Evolutionary conservation across 2,113 vertebrate species (phyloP).

Genomic region (Triplophysa siluroides): DNA sequence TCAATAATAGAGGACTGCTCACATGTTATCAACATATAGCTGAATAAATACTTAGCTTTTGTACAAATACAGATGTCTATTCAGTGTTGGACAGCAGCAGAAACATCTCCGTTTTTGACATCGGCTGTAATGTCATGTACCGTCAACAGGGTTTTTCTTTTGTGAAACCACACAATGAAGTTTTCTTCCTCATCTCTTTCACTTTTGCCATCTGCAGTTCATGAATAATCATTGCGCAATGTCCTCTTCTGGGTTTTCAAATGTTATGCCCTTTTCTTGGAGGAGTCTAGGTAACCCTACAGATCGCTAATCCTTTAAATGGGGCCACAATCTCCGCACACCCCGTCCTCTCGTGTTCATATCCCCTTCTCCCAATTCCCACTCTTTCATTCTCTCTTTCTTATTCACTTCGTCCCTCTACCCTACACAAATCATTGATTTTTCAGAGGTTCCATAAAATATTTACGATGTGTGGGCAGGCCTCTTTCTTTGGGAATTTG

Average conservation of each 20-base stretch:
- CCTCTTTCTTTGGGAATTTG: conserved; percentile 69
- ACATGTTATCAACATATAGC: background rate
- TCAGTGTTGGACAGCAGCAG: background rate
- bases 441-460: conserved; percentile 73
- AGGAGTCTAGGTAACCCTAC: conserved; percentile 48
- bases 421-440: conserved; percentile 70
- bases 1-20: background rate
- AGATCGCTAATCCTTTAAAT: conserved; percentile 43
- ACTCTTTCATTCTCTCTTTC: conserved; percentile 52
- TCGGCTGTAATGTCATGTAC: background rate
- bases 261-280: conserved; percentile 47
- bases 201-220: conserved; percentile 32
- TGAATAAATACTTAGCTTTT: background rate
- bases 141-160: conserved; percentile 19
- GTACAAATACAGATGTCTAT: background rate
- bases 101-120: conserved; percentile 1
- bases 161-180: conserved; percentile 9
- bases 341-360: conserved; percentile 5
- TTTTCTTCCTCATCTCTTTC: background rate
- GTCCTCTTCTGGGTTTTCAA: conserved; percentile 38
- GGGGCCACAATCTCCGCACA: conserved; percentile 34
- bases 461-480: conserved; percentile 74
- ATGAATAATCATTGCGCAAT: conserved; percentile 52
- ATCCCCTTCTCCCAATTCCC: conserved; percentile 42
- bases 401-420: conserved; percentile 19